Evolutionary conservation across 2,888 invertebrate genomes (phyloP).

Genomic region (Hymenopus coronatus): DNA sequence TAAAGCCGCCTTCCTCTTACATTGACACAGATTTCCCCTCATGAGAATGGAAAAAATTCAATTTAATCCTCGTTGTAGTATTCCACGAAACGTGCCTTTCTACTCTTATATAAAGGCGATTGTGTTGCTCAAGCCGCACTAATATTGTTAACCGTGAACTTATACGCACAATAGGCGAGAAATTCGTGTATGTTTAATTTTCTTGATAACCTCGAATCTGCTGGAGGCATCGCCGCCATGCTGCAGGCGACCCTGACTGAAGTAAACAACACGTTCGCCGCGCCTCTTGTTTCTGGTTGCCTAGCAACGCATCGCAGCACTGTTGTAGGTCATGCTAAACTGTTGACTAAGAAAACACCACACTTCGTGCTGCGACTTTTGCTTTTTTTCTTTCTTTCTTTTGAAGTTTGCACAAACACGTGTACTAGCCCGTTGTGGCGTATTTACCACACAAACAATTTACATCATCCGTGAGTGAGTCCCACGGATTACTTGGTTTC

Average conservation of each 20-base stretch:
- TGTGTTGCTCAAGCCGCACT: background rate
- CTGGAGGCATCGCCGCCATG: background rate
- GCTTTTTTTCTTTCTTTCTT: too few relatives aligned
- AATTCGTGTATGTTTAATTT: background rate
- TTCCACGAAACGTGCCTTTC: background rate
- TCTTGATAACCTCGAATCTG: background rate
- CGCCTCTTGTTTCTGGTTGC: background rate
- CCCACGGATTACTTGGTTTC: too few relatives aligned
- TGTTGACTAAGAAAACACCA: background rate
- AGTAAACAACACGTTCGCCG: background rate
- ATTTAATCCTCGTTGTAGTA: too few relatives aligned
- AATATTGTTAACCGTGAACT: background rate
- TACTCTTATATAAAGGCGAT: background rate
- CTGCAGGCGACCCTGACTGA: background rate
- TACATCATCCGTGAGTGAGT: too few relatives aligned
- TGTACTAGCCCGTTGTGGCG: too few relatives aligned
- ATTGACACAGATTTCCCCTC: background rate
- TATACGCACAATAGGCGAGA: background rate
- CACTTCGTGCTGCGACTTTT: too few relatives aligned
- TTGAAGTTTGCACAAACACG: too few relatives aligned
- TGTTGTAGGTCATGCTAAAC: background rate
- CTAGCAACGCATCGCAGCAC: background rate
- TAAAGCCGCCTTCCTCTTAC: background rate
- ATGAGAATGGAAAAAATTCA: background rate
- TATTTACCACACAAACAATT: too few relatives aligned